Evolutionary conservation across 2,888 invertebrate species (phyloP).

Genomic region (Calliphora vomitoria): DNA sequence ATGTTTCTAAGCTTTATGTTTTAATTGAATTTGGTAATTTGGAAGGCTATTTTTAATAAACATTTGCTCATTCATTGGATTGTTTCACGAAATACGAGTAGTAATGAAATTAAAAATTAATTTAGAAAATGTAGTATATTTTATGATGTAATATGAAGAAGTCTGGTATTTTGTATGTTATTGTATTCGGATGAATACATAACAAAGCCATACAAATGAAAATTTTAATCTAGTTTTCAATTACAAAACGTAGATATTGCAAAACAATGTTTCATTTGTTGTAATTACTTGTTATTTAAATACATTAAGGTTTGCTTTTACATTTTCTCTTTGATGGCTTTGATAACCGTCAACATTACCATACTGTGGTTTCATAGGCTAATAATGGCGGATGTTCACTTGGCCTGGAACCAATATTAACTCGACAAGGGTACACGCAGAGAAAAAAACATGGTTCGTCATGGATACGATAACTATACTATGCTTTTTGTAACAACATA

Average conservation of each 20-base stretch:
- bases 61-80: not conserved
- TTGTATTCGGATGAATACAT: not conserved
- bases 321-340: no score
- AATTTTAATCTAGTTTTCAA: conserved; percentile 25
- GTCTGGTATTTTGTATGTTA: conserved; percentile 11
- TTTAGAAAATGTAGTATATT: conserved; percentile 21
- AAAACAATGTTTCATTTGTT: not conserved
- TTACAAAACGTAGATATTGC: not conserved
- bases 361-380: no score
- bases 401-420: no score
- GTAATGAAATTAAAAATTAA: conserved; percentile 46
- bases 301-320: not conserved
- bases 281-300: not conserved
- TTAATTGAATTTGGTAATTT: conserved; percentile 59
- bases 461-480: no score
- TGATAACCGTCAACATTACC: no score
- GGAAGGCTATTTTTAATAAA: conserved; percentile 26
- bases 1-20: conserved; percentile 49
- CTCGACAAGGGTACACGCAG: no score
- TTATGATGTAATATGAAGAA: not conserved
- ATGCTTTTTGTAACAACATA: no score
- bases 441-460: no score
- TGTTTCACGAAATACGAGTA: conserved; percentile 3
- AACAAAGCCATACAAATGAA: conserved; percentile 2
- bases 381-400: no score